Evolutionary conservation across 92 coral and sea anemone species (phyloP).

Genomic region (Phenganax stokvisi): DNA sequence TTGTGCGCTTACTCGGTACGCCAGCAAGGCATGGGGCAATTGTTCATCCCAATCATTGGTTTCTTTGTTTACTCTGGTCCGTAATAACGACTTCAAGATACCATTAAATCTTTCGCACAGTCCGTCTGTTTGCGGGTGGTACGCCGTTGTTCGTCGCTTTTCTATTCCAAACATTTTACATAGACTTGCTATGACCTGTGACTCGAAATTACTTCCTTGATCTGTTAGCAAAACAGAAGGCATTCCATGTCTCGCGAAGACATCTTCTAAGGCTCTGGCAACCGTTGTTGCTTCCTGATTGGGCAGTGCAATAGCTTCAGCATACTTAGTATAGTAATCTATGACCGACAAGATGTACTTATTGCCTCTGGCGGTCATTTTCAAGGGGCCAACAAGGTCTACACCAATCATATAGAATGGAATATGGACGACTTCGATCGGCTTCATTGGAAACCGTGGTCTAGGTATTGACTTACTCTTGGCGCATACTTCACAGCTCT

Average conservation of each 20-base stretch:
- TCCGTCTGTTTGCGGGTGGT: neutral
- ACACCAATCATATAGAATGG: too few species aligned
- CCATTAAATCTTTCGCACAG: constrained; percentile 3
- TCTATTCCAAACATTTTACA: neutral
- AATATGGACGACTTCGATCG: neutral
- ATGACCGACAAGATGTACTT: constrained; percentile 6
- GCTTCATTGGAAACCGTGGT: neutral
- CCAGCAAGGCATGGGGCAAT: neutral
- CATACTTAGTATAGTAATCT: neutral
- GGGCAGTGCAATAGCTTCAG: neutral
- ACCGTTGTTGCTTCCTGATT: neutral
- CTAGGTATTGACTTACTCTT: constrained; percentile 1
- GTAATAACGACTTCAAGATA: neutral
- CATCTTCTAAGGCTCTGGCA: neutral
- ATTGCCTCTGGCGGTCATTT: neutral
- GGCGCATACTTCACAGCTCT: neutral
- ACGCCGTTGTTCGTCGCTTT: neutral
- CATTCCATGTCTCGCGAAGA: neutral
- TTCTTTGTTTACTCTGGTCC: neutral
- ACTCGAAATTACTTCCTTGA: constrained; percentile 5
- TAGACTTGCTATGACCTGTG: neutral
- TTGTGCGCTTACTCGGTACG: neutral
- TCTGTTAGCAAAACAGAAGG: neutral
- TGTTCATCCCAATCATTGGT: constrained; percentile 2
- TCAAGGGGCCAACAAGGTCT: neutral